Evolutionary conservation across 2,797 vertebrate genomes (phyloP).

Genomic region (Clarias platycephalus): DNA sequence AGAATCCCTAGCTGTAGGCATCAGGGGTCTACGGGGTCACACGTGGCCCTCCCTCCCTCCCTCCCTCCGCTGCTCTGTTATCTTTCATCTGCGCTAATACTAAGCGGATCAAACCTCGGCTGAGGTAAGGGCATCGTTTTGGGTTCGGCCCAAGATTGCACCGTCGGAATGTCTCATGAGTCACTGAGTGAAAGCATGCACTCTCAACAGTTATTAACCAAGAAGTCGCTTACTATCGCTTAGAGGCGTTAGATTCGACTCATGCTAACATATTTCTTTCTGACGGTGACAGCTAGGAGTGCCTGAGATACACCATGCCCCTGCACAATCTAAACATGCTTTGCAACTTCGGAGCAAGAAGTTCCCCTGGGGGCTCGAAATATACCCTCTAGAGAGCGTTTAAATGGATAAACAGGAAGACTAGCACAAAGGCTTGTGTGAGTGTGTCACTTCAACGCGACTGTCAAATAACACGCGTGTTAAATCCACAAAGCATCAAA

Average conservation of each 20-base stretch:
- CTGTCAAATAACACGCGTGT: conserved; percentile 1
- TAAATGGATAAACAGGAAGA: not conserved
- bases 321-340: not conserved
- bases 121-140: not conserved
- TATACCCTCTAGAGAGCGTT: not conserved
- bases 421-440: not conserved
- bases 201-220: not conserved
- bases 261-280: not conserved
- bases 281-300: not conserved
- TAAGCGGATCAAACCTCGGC: not conserved
- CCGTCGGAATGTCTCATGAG: not conserved
- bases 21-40: not conserved
- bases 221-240: not conserved
- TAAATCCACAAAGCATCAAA: conserved; percentile 15
- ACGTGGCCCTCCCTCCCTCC: not conserved
- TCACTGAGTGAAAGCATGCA: not conserved
- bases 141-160: not conserved
- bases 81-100: not conserved
- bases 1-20: not conserved
- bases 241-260: not conserved
- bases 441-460: not conserved
- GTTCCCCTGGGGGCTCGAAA: not conserved
- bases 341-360: not conserved
- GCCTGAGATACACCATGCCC: not conserved
- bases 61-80: not conserved